Base-by-base conservation (phyloP, 2,113 vertebrate genomes). In the Zeus faber region DNA sequence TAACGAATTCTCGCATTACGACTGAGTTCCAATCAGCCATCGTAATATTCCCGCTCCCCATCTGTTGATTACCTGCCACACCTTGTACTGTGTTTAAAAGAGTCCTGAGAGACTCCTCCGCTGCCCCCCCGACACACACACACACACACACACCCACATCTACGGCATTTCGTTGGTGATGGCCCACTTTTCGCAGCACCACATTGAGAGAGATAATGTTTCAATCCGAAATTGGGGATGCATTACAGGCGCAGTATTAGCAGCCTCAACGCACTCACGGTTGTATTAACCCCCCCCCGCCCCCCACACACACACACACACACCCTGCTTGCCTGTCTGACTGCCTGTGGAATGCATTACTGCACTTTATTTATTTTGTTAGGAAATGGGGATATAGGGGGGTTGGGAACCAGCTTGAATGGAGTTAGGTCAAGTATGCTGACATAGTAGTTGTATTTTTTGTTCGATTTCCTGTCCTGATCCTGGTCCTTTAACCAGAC, bases 241-340 rank as follows among this genome's bases (percentile, higher is more conserved):
- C 62, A 4, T 1, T 13, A 1, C 13, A 29, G 41, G 25, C 3
- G 21, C 44, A 10, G 61, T 53, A 75, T 68, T 65, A 80, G 62
- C 35, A 46, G 47, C 58, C 44, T 7, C 46, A 37, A 40, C 50
- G 50, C 62, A 50, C 16, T 23, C 27, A 13, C 25, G 2, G 14
- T 37, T 72, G 71, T 76, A 78, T 79, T 70, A 67, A 68, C 63
- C 63, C 65, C 64, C 58, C 59, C 40, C 5, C 58, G 60, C 50
- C 41, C 43, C 63, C 74, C 51, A 53, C 49, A 64, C 54, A 26
- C n/a, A n/a, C n/a, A n/a, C n/a, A n/a, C n/a, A n/a, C n/a, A n/a
- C n/a, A n/a, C 29, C 29, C 29, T 31, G 29, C 29, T 31, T 31
- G 6, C 11, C 6, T 31, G 29, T 31, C 6, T 31, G 2, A 8